Conservation (phyloP, 1,140 invertebrate species). For the Microplitis mediator region DNA sequence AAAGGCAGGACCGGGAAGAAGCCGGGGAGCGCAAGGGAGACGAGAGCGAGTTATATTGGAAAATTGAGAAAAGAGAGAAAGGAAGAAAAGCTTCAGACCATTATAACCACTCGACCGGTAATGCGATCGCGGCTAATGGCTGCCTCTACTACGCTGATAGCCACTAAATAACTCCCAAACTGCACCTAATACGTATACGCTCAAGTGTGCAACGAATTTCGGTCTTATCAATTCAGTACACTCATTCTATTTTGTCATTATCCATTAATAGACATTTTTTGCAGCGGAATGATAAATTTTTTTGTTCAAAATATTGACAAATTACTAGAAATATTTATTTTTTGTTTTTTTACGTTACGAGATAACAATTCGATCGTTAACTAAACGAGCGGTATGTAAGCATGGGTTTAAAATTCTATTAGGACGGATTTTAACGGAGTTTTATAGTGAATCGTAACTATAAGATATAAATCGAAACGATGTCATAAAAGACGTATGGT, state of each 20-base stretch:
- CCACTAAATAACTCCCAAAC: constrained; percentile 47
- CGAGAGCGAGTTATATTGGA: constrained; percentile 34
- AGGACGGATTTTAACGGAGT: too few relatives aligned
- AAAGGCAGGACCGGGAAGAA: background rate
- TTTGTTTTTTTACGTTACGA: too few relatives aligned
- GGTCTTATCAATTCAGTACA: constrained; percentile 39
- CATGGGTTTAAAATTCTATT: too few relatives aligned
- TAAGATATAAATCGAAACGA: too few relatives aligned
- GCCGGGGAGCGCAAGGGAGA: background rate
- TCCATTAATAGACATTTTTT: background rate
- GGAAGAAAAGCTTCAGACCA: constrained; percentile 22
- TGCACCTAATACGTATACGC: constrained; percentile 30
- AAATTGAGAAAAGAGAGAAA: constrained; percentile 37
- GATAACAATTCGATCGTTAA: too few relatives aligned
- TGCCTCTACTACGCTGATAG: constrained; percentile 37
- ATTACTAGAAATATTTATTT: too few relatives aligned
- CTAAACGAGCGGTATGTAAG: too few relatives aligned
- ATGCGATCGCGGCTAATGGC: constrained; percentile 49
- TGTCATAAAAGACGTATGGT: too few relatives aligned
- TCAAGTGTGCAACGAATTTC: background rate
- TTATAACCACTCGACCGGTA: constrained; percentile 36
- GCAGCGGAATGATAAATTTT: too few relatives aligned
- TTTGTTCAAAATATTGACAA: too few relatives aligned
- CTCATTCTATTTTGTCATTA: constrained; percentile 12
- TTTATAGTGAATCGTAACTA: too few relatives aligned